A percentile compares a stretch with the other conserved stretches of the same genome.
phyloP scores from a whole-genome alignment of 2,888 invertebrate species.

The Hyppa rectilinea region DNA sequence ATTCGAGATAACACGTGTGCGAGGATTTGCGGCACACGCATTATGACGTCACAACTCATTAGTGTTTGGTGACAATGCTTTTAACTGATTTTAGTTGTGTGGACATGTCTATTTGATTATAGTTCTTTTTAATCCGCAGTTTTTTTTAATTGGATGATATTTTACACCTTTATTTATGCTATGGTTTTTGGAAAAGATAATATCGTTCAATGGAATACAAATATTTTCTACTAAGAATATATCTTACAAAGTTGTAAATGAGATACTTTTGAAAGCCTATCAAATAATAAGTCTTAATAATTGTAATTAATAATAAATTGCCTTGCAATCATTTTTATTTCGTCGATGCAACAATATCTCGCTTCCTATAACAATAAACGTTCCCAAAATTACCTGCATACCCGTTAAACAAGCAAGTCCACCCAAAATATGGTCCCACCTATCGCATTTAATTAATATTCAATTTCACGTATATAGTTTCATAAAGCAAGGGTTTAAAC shows the following conservation, averaged over 20 bases:
- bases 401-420: conserved; percentile 41
- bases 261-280: background rate
- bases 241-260: background rate
- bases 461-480: conserved; percentile 74
- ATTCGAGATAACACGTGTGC: conserved; percentile 90
- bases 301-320: background rate
- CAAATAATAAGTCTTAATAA: background rate
- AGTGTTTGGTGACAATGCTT: conserved; percentile 30
- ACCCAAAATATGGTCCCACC: conserved; percentile 61
- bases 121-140: background rate
- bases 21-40: conserved; percentile 60
- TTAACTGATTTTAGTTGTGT: conserved; percentile 2
- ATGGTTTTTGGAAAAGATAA: background rate
- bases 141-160: background rate
- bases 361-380: conserved; percentile 6
- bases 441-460: conserved; percentile 73
- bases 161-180: background rate
- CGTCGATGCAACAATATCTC: background rate
- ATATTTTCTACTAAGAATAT: too few relatives aligned
- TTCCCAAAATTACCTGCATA: conserved; percentile 23
- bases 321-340: too few relatives aligned
- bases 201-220: too few relatives aligned
- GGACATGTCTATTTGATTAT: too few relatives aligned
- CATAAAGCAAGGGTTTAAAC: conserved; percentile 83
- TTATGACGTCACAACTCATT: conserved; percentile 40